Conservation (phyloP, 2,797 vertebrate species). For the Chelmon rostratus region DNA sequence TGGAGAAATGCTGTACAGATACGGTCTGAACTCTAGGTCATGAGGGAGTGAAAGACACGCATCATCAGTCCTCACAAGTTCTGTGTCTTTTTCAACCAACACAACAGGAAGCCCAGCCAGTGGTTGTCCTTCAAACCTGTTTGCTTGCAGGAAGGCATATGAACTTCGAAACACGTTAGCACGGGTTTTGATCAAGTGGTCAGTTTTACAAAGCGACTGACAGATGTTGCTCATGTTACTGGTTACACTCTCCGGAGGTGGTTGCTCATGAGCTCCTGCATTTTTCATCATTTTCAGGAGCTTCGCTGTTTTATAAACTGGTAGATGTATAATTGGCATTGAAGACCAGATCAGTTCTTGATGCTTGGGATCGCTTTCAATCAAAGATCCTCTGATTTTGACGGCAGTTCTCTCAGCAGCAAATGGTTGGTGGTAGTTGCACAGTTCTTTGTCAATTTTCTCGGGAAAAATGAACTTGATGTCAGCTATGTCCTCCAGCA, state of each 20-base stretch:
- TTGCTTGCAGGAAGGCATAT: conserved; percentile 72
- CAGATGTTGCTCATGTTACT: conserved; percentile 83
- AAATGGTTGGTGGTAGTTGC: conserved; percentile 74
- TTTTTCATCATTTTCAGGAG: conserved; percentile 37
- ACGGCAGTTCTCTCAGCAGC: conserved; percentile 59
- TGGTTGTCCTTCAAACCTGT: conserved; percentile 30
- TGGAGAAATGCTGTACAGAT: conserved; percentile 72
- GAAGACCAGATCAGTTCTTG: conserved; percentile 83
- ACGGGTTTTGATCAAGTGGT: conserved; percentile 60
- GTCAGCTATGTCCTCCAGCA: conserved; percentile 70
- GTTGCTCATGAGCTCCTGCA: conserved; percentile 73
- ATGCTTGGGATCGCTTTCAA: conserved; percentile 25
- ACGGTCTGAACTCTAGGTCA: conserved; percentile 75
- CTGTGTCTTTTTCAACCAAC: conserved; percentile 79
- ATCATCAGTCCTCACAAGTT: conserved; percentile 66
- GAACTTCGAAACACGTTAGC: conserved; percentile 67
- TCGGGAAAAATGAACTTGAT: conserved; percentile 83
- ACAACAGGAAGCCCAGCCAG: conserved; percentile 77
- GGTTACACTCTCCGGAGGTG: conserved; percentile 66
- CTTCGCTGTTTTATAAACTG: rapidly evolving
- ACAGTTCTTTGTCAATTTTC: conserved; percentile 62
- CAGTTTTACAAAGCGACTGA: conserved; percentile 60
- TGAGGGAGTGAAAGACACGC: conserved; percentile 9
- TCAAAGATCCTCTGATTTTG: conserved; percentile 80
- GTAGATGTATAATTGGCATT: conserved; percentile 79